Evolutionary conservation across 2,113 vertebrate genomes (phyloP).

Genomic region (Phylloscopus trochilus): DNA sequence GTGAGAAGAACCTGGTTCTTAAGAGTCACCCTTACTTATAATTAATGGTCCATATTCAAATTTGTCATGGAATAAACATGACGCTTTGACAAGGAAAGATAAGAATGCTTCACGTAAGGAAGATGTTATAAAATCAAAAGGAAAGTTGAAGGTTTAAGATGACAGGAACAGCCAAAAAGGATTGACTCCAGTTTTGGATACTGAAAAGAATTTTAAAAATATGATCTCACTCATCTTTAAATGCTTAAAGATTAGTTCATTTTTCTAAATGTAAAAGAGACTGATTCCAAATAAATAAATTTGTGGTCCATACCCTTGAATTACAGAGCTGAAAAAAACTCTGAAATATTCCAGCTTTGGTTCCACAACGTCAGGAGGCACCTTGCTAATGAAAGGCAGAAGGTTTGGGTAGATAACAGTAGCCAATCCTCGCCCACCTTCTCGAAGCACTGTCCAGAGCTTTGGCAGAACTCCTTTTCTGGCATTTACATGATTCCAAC

Average conservation of each 20-base stretch:
- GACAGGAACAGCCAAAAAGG: background rate
- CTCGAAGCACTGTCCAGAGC: slow-evolving; percentile 84
- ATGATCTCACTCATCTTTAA: background rate
- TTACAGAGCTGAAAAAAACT: slow-evolving; percentile 83
- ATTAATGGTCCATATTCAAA: background rate
- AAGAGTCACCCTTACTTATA: background rate
- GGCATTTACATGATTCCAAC: slow-evolving; percentile 90
- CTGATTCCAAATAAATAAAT: background rate
- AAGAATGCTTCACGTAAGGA: background rate
- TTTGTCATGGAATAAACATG: background rate
- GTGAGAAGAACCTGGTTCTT: background rate
- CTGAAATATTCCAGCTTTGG: slow-evolving; percentile 85
- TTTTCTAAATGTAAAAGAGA: background rate
- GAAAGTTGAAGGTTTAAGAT: background rate
- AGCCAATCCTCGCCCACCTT: slow-evolving; percentile 89
- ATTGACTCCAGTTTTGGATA: background rate
- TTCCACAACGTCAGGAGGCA: slow-evolving; percentile 80
- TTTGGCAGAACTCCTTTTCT: slow-evolving; percentile 92
- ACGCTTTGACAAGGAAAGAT: background rate
- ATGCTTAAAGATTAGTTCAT: background rate
- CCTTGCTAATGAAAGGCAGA: slow-evolving; percentile 89
- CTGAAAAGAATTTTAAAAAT: background rate
- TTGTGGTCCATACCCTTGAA: slow-evolving; percentile 81
- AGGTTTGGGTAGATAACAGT: slow-evolving; percentile 88
- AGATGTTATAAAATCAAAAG: background rate